These are phyloP conservation scores for Ceryle rudis DNA, from an alignment of 2,797 vertebrate species.

Conservation along the genomic window DNA sequence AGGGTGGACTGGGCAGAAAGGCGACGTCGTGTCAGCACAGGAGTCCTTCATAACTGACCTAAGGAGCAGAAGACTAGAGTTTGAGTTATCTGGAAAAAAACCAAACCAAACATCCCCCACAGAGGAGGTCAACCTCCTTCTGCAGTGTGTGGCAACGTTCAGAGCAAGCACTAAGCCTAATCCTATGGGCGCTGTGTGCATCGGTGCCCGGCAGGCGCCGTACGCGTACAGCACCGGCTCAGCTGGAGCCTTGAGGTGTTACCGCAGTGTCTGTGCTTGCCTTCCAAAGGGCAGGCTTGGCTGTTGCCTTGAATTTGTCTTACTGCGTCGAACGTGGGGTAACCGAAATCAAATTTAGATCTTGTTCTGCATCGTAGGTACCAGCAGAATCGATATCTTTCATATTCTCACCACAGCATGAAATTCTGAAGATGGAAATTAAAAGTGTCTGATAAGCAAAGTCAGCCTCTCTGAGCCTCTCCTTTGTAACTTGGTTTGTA, in stretches of 20 bases:
- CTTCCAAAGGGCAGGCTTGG: not conserved
- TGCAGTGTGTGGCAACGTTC: rapidly evolving
- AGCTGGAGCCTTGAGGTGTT: not conserved
- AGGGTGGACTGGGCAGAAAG: not conserved
- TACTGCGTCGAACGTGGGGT: not conserved
- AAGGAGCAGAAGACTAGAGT: not conserved
- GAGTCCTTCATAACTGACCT: rapidly evolving
- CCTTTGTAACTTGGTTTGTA: not conserved
- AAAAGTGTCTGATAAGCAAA: constrained; percentile 12
- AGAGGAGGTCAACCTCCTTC: not conserved
- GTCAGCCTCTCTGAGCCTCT: not conserved
- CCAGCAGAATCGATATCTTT: not conserved
- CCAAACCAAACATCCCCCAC: too few relatives aligned
- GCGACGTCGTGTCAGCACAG: rapidly evolving
- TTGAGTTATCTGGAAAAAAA: not conserved
- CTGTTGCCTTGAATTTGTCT: not conserved
- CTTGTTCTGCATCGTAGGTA: not conserved
- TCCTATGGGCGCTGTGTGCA: rapidly evolving
- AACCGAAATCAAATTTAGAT: not conserved
- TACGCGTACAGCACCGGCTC: rapidly evolving
- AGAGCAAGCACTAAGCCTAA: rapidly evolving
- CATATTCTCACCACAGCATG: constrained; percentile 15
- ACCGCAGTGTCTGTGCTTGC: too few relatives aligned
- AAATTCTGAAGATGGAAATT: constrained; percentile 22
- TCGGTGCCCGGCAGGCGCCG: too few relatives aligned